A percentile compares a stretch with the other conserved stretches of the same genome.
Evolutionary conservation across 2,888 invertebrate species (phyloP).

Genomic region (Allolobophora icterica): DNA sequence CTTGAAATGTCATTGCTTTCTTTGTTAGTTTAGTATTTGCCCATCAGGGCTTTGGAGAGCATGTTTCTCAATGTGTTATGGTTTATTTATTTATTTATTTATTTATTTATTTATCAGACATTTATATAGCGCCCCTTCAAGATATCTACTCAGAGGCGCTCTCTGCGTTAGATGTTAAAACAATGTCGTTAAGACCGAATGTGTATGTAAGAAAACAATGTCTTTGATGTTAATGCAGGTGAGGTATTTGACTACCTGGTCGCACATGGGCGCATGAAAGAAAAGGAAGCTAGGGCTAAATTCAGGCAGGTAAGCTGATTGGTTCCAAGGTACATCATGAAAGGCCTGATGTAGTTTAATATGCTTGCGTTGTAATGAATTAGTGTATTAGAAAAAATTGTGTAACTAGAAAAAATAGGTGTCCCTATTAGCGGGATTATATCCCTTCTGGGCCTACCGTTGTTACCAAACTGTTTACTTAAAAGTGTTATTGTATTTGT

Average conservation of each 20-base stretch:
- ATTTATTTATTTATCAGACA: too few relatives aligned
- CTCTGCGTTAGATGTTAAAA: too few relatives aligned
- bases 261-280: slow-evolving; percentile 88
- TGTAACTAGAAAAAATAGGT: too few relatives aligned
- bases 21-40: not conserved
- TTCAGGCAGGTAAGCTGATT: slow-evolving; percentile 77
- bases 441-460: too few relatives aligned
- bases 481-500: too few relatives aligned
- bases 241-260: slow-evolving; percentile 95
- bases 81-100: too few relatives aligned
- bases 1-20: not conserved
- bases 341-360: not conserved
- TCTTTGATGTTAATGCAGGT: slow-evolving; percentile 55
- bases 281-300: slow-evolving; percentile 88
- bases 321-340: not conserved
- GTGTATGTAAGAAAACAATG: too few relatives aligned
- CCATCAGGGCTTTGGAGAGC: not conserved
- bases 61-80: not conserved
- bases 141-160: too few relatives aligned
- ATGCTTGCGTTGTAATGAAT: not conserved
- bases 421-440: too few relatives aligned
- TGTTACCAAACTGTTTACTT: too few relatives aligned
- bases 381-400: not conserved
- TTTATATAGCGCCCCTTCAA: too few relatives aligned
- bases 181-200: too few relatives aligned